Evolutionary conservation across 2,797 vertebrate genomes (phyloP), one percentile per base, ranked within the genome.

Genomic region (Taenioides sp.): DNA sequence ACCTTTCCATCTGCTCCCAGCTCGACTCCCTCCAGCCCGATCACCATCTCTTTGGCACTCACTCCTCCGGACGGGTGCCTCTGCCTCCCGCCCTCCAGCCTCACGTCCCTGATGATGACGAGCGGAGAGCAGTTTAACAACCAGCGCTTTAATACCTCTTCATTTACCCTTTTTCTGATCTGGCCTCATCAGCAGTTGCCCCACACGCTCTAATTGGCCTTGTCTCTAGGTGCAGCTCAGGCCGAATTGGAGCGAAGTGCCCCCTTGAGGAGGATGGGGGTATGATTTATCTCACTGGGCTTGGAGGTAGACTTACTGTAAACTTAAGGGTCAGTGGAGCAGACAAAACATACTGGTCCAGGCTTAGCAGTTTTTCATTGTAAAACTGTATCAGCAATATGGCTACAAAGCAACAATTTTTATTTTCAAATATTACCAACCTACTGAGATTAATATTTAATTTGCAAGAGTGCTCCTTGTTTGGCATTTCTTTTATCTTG

Each of bases 1-100:
- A 99, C 98, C 97, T 99, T 99, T 81, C 98, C 98, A 0, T 98
- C 96, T 0, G 98, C 98, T 72, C 98, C 98, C 0, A 99, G 91
- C 88, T 99, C 98, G 86, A 99, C 98, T 25, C 98, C 98, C 92
- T 99, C 98, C 63, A 99, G 95, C 65, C 98, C 97, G 67, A 98
- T 95, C 85, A 98, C 95, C 94, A 95, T 95, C 90, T 99, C 98
- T 87, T 97, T 98, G 90, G 97, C 95, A 83, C 95, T 96, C 85
- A 96, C 94, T 27, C 97, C 94, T 55, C 96, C 96, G 0, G 96
- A 82, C 28, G 97, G 95, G 92, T 98, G 95, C 54, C 96, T 94
- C 76, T 96, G 97, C 65, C 96, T 96, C 73, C 96, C 96, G 78
- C 94, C 92, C 34, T 99, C 98, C 90, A 94, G 82, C 91, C 97